These are phyloP conservation scores for Clarias batrachus DNA, from an alignment of 2,113 vertebrate genomes.

Conservation along the genomic window DNA sequence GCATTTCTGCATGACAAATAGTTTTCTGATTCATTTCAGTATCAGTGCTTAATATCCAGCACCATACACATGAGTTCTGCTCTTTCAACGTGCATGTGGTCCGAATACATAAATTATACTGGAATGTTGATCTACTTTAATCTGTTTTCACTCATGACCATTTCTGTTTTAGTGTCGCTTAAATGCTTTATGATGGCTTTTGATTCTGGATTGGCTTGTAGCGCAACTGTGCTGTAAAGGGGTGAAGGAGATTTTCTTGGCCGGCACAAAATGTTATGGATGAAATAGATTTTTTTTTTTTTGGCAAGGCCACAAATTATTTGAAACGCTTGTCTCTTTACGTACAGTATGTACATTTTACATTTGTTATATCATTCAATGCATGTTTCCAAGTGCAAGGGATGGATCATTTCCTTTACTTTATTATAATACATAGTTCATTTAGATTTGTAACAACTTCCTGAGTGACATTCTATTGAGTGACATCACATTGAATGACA, in stretches of 20 bases:
- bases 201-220: not conserved
- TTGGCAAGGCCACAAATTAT: not conserved
- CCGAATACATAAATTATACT: not conserved
- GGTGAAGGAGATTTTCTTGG: not conserved
- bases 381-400: not conserved
- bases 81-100: not conserved
- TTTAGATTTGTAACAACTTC: not conserved
- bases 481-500: too few species aligned
- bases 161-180: not conserved
- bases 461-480: too few species aligned
- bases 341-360: not conserved
- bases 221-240: not conserved
- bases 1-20: conserved; percentile 1
- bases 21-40: conserved; percentile 18
- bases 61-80: not conserved
- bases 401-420: not conserved
- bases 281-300: not conserved
- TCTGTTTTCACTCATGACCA: not conserved
- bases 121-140: not conserved
- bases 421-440: not conserved
- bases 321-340: not conserved
- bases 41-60: not conserved
- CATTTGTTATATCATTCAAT: not conserved
- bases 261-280: not conserved
- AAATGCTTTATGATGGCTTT: not conserved